phyloP scores from a whole-genome alignment of 2,888 invertebrate species.

The Polydesmus complanatus region DNA sequence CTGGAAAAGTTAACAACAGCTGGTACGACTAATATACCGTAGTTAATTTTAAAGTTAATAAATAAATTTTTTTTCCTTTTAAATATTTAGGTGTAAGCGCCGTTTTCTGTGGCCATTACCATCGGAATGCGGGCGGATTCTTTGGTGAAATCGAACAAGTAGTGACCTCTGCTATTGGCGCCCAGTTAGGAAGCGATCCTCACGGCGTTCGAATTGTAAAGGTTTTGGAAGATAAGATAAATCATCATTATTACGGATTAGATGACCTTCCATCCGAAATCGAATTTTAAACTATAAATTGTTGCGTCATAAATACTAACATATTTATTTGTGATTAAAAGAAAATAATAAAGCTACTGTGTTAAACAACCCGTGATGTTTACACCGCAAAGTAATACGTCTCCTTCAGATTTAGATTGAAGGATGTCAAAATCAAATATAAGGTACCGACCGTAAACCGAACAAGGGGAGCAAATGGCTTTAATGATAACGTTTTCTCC shows the following conservation, averaged over 20 bases:
- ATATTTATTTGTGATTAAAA: neutral
- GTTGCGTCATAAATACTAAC: neutral
- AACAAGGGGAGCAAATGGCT: neutral
- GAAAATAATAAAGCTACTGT: neutral
- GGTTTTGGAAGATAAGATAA: slow-evolving; percentile 30
- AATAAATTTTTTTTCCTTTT: too few relatives aligned
- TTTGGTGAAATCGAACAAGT: slow-evolving; percentile 34
- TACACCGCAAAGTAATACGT: neutral
- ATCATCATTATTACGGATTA: slow-evolving; percentile 33
- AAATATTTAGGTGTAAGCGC: slow-evolving; percentile 31
- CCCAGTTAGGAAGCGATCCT: slow-evolving; percentile 32
- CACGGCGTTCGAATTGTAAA: slow-evolving; percentile 35
- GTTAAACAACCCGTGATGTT: neutral
- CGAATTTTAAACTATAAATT: slow-evolving; percentile 11
- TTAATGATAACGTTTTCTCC: neutral
- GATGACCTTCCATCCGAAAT: slow-evolving; percentile 23
- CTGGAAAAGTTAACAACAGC: slow-evolving; percentile 32
- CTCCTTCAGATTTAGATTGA: neutral
- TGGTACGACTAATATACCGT: slow-evolving; percentile 30
- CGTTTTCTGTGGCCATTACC: slow-evolving; percentile 39
- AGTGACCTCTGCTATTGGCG: slow-evolving; percentile 38
- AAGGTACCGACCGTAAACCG: neutral
- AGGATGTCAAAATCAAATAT: neutral
- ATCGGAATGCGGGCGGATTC: slow-evolving; percentile 35
- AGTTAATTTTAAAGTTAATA: too few relatives aligned